Evolutionary conservation across 2,797 vertebrate genomes (phyloP).

Genomic region (Cyprinella venusta): DNA sequence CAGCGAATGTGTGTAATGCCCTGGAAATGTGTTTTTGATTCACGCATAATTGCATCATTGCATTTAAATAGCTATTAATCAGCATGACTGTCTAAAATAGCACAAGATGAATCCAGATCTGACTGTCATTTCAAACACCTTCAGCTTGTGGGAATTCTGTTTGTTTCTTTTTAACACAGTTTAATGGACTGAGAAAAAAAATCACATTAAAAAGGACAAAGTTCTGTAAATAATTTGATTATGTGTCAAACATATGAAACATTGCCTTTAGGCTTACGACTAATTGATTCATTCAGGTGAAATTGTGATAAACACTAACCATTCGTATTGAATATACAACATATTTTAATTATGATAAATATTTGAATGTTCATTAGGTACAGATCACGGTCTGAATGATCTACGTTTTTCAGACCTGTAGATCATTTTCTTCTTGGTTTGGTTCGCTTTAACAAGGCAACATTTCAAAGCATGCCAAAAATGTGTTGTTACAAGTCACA

Average conservation of each 20-base stretch:
- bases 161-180: constrained; percentile 1
- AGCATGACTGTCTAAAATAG: constrained; percentile 59
- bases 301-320: background rate
- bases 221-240: constrained; percentile 6
- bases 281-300: background rate
- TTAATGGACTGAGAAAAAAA: constrained; percentile 22
- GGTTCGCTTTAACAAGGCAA: too few species aligned
- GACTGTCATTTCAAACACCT: constrained; percentile 28
- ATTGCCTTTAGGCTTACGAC: background rate
- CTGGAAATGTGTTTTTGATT: constrained; percentile 7
- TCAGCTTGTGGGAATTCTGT: constrained; percentile 16
- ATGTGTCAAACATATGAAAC: constrained; percentile 11
- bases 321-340: background rate
- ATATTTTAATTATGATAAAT: background rate
- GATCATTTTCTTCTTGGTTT: too few species aligned
- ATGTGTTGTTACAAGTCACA: too few species aligned
- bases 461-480: background rate
- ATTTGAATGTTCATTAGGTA: background rate
- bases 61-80: constrained; percentile 40
- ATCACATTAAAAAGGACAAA: constrained; percentile 21
- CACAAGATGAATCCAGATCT: constrained; percentile 55
- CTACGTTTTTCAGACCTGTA: background rate
- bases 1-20: background rate
- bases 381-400: background rate
- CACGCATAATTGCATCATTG: constrained; percentile 19